These are phyloP conservation scores for Momotus momota DNA, from an alignment of 2,797 vertebrate species.

Conservation along the genomic window DNA sequence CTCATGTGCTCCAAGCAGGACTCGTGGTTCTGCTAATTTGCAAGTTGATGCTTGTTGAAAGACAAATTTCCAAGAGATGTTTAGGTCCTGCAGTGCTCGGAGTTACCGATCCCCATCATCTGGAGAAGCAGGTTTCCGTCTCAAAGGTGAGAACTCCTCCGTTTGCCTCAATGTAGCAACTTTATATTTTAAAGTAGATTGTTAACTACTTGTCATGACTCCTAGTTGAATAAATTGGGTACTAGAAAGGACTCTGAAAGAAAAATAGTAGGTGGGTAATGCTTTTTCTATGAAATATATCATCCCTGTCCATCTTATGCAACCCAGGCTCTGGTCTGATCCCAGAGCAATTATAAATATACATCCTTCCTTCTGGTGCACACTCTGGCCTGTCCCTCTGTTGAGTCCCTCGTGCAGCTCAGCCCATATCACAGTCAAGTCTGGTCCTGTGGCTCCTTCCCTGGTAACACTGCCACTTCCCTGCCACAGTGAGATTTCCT, in stretches of 20 bases:
- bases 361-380: background rate
- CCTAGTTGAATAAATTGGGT: background rate
- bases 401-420: background rate
- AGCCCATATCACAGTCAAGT: background rate
- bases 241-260: background rate
- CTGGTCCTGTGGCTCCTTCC: background rate
- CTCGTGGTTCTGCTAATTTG: background rate
- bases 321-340: background rate
- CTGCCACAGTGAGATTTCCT: background rate
- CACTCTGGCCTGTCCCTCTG: background rate
- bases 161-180: background rate
- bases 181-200: background rate
- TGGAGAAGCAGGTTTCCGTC: background rate
- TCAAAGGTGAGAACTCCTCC: background rate
- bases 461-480: background rate
- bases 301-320: background rate
- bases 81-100: background rate
- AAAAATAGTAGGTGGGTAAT: background rate
- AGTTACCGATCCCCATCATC: rapidly evolving
- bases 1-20: background rate
- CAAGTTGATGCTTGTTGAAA: background rate
- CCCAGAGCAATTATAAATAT: background rate
- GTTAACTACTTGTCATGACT: background rate
- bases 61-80: background rate
- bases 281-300: background rate